Evolutionary conservation across 2,888 invertebrate genomes (phyloP).

Genomic region (Monopis laevigella): DNA sequence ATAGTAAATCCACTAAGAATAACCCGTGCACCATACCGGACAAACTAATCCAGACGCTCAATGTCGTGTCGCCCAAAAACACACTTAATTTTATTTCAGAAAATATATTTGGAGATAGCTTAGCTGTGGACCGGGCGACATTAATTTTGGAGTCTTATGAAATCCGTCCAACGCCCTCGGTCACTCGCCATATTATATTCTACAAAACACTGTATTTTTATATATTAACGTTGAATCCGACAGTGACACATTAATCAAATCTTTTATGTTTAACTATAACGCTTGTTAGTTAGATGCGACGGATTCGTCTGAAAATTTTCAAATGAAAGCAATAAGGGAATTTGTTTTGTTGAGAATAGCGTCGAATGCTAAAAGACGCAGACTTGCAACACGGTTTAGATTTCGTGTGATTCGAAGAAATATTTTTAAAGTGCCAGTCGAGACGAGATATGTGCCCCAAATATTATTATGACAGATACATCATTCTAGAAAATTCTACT

Average conservation of each 20-base stretch:
- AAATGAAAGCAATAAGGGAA: background rate
- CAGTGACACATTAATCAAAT: slow-evolving; percentile 3
- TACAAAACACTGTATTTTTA: background rate
- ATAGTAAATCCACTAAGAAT: background rate
- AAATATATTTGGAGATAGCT: slow-evolving; percentile 40
- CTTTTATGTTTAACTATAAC: background rate
- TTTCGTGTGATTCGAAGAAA: slow-evolving; percentile 4
- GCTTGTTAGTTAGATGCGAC: background rate
- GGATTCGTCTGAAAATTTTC: slow-evolving; percentile 3
- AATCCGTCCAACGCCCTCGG: slow-evolving; percentile 23
- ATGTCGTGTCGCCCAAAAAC: slow-evolving; percentile 29
- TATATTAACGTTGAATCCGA: background rate
- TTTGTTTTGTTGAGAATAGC: slow-evolving; percentile 1
- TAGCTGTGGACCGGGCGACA: slow-evolving; percentile 25
- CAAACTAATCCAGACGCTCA: slow-evolving; percentile 32
- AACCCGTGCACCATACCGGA: slow-evolving; percentile 24
- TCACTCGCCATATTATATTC: slow-evolving; percentile 6
- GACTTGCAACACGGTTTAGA: slow-evolving; percentile 2
- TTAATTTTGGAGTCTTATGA: slow-evolving; percentile 34
- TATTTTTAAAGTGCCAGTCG: slow-evolving; percentile 7
- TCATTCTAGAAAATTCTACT: too few relatives aligned
- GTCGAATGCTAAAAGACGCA: slow-evolving; percentile 6
- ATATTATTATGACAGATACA: slow-evolving; percentile 11
- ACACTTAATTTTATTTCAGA: slow-evolving; percentile 24
- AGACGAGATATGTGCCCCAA: slow-evolving; percentile 8